These are phyloP conservation scores for Andrena flavipes DNA, from an alignment of 2,888 invertebrate species.

Conservation along the genomic window DNA sequence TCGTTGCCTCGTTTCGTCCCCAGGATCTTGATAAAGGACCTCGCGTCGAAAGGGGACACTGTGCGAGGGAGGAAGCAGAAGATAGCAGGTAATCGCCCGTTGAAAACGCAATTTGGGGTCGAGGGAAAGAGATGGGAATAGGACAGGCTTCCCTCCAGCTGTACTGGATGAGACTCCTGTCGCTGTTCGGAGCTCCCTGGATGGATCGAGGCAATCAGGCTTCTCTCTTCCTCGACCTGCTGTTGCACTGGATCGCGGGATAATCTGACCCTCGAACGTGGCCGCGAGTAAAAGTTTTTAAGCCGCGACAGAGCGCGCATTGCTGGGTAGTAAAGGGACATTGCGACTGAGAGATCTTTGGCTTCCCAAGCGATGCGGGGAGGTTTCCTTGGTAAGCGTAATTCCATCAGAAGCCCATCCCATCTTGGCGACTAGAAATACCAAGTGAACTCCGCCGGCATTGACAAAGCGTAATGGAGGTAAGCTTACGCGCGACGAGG, in stretches of 20 bases:
- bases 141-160: conserved; percentile 11
- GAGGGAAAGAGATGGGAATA: conserved; percentile 33
- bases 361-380: not conserved
- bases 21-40: conserved; percentile 59
- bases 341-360: conserved; percentile 13
- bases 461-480: too few species aligned
- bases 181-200: conserved; percentile 49
- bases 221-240: conserved; percentile 5
- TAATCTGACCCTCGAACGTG: conserved; percentile 39
- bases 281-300: conserved; percentile 49
- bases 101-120: conserved; percentile 73
- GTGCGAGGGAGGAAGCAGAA: conserved; percentile 31
- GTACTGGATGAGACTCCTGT: conserved; percentile 51
- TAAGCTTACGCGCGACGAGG: not conserved
- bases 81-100: conserved; percentile 72
- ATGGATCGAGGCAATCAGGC: conserved; percentile 62
- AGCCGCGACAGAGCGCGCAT: conserved; percentile 9
- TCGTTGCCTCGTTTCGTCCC: conserved; percentile 37
- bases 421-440: not conserved
- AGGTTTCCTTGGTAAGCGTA: not conserved
- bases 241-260: conserved; percentile 1
- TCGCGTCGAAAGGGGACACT: conserved; percentile 40
- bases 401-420: not conserved
- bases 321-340: not conserved
- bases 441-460: not conserved